Evolutionary conservation across 2,888 invertebrate genomes (phyloP).

Genomic region (Polydrusus tereticollis): DNA sequence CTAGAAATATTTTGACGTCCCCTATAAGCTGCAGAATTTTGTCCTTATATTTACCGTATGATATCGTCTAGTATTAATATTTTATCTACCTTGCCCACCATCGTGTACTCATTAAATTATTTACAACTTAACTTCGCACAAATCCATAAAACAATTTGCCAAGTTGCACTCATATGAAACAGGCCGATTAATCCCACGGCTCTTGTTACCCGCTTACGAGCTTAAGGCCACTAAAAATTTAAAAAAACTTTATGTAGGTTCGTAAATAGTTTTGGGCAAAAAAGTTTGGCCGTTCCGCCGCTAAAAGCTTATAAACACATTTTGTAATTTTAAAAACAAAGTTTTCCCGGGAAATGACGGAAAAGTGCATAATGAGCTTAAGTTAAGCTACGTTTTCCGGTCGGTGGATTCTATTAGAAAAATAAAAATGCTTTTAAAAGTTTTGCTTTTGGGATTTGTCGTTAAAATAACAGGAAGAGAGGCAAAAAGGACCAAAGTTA

Average conservation of each 20-base stretch:
- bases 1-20: no score
- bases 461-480: slow-evolving; percentile 2
- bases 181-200: background rate
- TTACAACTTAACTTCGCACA: no score
- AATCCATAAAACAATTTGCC: no score
- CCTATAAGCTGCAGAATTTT: no score
- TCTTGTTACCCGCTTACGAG: background rate
- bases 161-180: no score
- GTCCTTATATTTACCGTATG: no score
- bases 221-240: background rate
- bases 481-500: background rate
- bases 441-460: slow-evolving; percentile 11
- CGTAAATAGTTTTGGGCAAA: background rate
- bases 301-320: slow-evolving; percentile 42
- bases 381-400: slow-evolving; percentile 37
- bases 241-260: background rate
- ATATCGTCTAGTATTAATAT: no score
- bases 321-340: slow-evolving; percentile 34
- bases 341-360: slow-evolving; percentile 23
- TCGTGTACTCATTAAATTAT: no score
- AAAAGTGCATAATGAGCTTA: slow-evolving; percentile 44
- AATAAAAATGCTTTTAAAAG: slow-evolving; percentile 37
- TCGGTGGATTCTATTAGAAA: slow-evolving; percentile 32
- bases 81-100: no score
- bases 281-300: background rate